Percentiles rank a stretch among this genome's conserved stretches.
Evolutionary conservation across 2,113 vertebrate genomes (phyloP).

Genomic region (Leiothrix lutea): DNA sequence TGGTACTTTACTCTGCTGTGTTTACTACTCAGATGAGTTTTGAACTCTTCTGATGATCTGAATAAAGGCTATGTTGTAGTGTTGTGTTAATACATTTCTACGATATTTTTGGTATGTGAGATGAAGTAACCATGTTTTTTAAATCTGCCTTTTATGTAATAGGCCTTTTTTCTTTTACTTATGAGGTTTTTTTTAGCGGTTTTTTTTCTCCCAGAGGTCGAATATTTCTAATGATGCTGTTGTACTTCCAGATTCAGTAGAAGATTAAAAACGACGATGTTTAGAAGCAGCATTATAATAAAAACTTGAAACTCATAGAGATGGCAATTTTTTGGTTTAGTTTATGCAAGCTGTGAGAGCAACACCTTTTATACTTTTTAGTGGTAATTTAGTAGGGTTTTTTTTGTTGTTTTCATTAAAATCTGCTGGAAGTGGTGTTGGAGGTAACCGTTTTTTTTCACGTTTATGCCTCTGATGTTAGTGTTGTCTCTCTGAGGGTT

Average conservation of each 20-base stretch:
- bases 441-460: background rate
- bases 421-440: background rate
- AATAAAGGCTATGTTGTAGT: background rate
- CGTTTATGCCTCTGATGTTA: background rate
- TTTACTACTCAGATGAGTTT: background rate
- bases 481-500: background rate
- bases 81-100: background rate
- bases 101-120: background rate
- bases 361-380: background rate
- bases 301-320: background rate
- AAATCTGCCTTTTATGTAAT: background rate
- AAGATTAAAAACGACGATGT: background rate
- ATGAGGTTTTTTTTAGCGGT: background rate
- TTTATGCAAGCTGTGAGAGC: background rate
- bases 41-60: background rate
- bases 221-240: fast-evolving
- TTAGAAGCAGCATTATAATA: background rate
- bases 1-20: background rate
- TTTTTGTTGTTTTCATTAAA: background rate
- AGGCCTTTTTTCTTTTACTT: background rate
- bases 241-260: background rate
- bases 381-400: background rate
- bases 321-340: background rate
- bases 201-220: background rate
- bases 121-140: background rate